Conservation (phyloP, 1,140 invertebrate species). For the Pogonognathellus flavescens region DNA sequence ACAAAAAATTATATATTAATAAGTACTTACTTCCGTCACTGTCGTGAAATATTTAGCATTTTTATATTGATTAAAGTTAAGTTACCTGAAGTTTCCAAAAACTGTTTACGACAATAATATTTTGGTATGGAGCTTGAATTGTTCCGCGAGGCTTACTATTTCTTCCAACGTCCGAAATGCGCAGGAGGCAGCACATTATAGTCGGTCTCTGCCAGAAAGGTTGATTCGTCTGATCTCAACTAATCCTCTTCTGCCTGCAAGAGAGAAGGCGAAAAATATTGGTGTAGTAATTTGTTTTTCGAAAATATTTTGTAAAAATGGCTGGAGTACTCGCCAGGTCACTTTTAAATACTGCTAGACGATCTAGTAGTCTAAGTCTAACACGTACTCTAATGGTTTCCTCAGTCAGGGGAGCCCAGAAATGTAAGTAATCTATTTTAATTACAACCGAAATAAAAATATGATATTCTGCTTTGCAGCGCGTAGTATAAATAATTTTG, state of each 20-base stretch:
- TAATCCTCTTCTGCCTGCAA: background rate
- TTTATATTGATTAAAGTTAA: too few species aligned
- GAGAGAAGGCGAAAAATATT: background rate
- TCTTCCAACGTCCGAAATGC: too few species aligned
- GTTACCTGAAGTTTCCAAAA: too few species aligned
- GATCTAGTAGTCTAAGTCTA: too few species aligned
- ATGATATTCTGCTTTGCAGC: background rate
- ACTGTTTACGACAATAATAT: too few species aligned
- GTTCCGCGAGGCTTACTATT: too few species aligned
- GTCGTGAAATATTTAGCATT: too few species aligned
- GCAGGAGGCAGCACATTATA: too few species aligned
- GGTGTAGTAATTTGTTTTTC: background rate
- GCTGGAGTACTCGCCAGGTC: conserved; percentile 60
- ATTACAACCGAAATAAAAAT: background rate
- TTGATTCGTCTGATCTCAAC: background rate
- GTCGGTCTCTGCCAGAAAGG: background rate
- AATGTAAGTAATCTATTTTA: conserved; percentile 52
- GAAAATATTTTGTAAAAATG: conserved; percentile 54
- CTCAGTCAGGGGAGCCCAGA: conserved; percentile 29
- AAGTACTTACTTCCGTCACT: too few species aligned
- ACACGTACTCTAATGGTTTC: conserved; percentile 44
- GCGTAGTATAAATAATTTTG: background rate
- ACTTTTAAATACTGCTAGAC: background rate
- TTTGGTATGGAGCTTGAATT: too few species aligned
- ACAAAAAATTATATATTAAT: too few species aligned